A percentile compares a stretch with the other conserved stretches of the same genome.
phyloP scores from a whole-genome alignment of 2,888 invertebrate species.

The Stictocephala bisonia region DNA sequence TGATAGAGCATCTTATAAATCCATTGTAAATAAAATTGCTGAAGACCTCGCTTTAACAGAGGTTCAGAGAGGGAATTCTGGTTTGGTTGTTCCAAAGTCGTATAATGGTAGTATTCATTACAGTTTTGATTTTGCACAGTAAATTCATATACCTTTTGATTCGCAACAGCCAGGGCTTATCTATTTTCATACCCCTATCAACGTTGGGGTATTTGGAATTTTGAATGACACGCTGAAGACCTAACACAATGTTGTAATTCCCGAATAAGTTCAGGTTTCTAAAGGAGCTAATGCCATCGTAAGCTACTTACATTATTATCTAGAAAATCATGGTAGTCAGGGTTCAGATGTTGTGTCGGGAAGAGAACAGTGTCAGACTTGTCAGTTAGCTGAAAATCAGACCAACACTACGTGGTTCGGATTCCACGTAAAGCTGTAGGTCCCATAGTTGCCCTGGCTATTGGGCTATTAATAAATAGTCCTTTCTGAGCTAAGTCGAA shows the following conservation, averaged over 20 bases:
- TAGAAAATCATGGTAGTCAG: background rate
- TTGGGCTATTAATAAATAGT: no score
- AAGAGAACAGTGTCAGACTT: no score
- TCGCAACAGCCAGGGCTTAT: constrained; percentile 32
- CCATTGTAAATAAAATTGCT: no score
- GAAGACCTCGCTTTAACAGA: background rate
- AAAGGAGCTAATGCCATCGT: constrained; percentile 36
- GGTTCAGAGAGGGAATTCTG: background rate
- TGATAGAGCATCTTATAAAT: no score
- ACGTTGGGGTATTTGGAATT: constrained; percentile 39
- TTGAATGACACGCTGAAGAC: constrained; percentile 30
- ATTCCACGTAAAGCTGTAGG: no score
- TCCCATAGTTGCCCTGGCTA: no score
- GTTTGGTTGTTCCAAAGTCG: constrained; percentile 16
- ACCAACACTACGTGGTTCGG: no score
- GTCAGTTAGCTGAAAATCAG: no score
- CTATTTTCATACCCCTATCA: constrained; percentile 37
- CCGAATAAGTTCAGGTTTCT: constrained; percentile 8
- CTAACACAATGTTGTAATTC: constrained; percentile 32
- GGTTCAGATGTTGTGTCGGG: no score
- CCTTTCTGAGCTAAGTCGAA: no score
- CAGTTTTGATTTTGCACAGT: constrained; percentile 36
- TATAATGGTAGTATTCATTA: constrained; percentile 33
- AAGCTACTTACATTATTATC: constrained; percentile 32
- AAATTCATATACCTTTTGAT: constrained; percentile 32